A percentile compares a stretch with the other conserved stretches of the same genome.
These are phyloP conservation scores for Diogma glabrata DNA, from an alignment of 2,888 invertebrate species.

Conservation along the genomic window DNA sequence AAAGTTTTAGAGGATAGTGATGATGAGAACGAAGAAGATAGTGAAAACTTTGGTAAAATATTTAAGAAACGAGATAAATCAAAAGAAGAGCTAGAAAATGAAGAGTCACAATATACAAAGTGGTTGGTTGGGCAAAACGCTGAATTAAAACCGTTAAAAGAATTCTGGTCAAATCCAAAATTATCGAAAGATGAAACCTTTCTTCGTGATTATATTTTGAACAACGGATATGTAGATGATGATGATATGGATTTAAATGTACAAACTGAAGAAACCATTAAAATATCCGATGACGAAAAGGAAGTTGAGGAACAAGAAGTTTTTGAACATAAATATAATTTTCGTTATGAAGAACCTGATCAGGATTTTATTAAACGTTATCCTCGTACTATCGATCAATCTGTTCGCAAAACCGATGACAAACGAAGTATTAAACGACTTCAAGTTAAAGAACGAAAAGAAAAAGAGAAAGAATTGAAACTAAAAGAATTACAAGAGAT, in stretches of 20 bases:
- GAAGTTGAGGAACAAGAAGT: slow-evolving; percentile 70
- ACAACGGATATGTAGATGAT: slow-evolving; percentile 54
- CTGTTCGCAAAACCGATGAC: slow-evolving; percentile 69
- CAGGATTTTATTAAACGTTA: slow-evolving; percentile 83
- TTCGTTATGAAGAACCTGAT: slow-evolving; percentile 93
- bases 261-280: slow-evolving; percentile 53
- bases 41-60: slow-evolving; percentile 43
- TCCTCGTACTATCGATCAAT: slow-evolving; percentile 78
- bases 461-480: slow-evolving; percentile 65
- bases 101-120: slow-evolving; percentile 53
- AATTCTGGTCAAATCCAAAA: slow-evolving; percentile 74
- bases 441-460: slow-evolving; percentile 61
- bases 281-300: slow-evolving; percentile 66
- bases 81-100: slow-evolving; percentile 37
- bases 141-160: slow-evolving; percentile 60
- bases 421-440: slow-evolving; percentile 66
- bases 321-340: slow-evolving; percentile 93
- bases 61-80: slow-evolving; percentile 44
- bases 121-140: slow-evolving; percentile 66
- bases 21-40: slow-evolving; percentile 39
- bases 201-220: slow-evolving; percentile 82
- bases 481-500: slow-evolving; percentile 79
- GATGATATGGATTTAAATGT: slow-evolving; percentile 41
- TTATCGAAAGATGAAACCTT: slow-evolving; percentile 79
- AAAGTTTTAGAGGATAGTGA: slow-evolving; percentile 39